These are phyloP conservation scores for Enteromius fasciolatus DNA, from an alignment of 2,797 vertebrate genomes.

Conservation along the genomic window DNA sequence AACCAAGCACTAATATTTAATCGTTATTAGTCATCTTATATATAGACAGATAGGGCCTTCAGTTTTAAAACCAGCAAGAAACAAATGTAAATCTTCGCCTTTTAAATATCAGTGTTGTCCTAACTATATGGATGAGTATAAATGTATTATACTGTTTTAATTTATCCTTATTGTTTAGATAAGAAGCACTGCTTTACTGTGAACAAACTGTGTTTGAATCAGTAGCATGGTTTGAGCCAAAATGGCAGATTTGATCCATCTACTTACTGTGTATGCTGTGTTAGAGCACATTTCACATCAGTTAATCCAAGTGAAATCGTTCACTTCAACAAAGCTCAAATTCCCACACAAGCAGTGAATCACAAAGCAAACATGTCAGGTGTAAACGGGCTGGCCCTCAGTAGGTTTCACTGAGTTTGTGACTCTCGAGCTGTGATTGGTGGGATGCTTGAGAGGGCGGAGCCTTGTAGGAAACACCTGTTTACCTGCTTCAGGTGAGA, in stretches of 20 bases:
- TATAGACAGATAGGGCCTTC: background rate
- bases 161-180: background rate
- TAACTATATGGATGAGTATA: background rate
- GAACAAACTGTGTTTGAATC: background rate
- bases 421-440: slow-evolving; percentile 18
- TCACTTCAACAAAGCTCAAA: background rate
- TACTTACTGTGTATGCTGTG: background rate
- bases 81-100: background rate
- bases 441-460: slow-evolving; percentile 66
- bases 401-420: slow-evolving; percentile 16
- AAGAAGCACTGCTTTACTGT: background rate
- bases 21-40: background rate
- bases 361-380: slow-evolving; percentile 1
- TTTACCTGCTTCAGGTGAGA: slow-evolving; percentile 70
- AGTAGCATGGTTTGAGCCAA: background rate
- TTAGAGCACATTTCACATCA: background rate
- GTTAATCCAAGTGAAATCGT: background rate
- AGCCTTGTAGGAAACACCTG: slow-evolving; percentile 56
- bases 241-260: background rate
- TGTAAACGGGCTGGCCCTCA: background rate
- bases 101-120: background rate
- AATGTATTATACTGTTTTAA: background rate
- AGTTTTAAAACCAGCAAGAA: background rate
- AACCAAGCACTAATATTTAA: background rate
- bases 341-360: slow-evolving; percentile 1